Evolutionary conservation across 1,140 invertebrate species (phyloP), one percentile per base, ranked within the genome.

Genomic region (Micrasema longulum): DNA sequence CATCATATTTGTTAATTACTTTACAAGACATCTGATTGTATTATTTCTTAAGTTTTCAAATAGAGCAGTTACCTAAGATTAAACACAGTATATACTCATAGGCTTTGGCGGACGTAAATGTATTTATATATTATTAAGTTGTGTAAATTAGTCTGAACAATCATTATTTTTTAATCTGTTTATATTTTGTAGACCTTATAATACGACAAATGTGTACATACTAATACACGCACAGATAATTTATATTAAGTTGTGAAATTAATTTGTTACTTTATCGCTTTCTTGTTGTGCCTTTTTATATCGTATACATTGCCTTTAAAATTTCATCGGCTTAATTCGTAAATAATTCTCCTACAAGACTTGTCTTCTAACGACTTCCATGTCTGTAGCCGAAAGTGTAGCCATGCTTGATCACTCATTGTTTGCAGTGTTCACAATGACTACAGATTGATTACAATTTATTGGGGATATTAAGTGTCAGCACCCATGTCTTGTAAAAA

Each of bases 61-160:
- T 62, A 62, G 38, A 62, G 57, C 57, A 31, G 36, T 62, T 62
- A 62, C 57, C 57, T 62, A 62, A 62, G 57, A 62, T 62, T 62
- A 43, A 62, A 41, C 16, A 22, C 57, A 62, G n/a, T 38, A 36
- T 60, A 36, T 60, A 60, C 36, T 53, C 26, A 26, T 55, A 31
- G 26, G 35, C 52, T 55, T 53, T 55, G 26, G 23, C 52, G 5
- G n/a, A 35, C 5, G 23, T 23, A 53, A 41, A 45, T 14, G 45
- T n/a, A 65, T 68, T 68, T 35, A 67, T 69, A 60, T 62, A 53
- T 69, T 69, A 45, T n/a, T 31, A 60, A 60, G 23, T 69, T 69
- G 67, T 48, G 36, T 26, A 12, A 62, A 62, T 31, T 6, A 4
- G 7, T 31, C 26, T 4, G 3, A 31, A 2, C 26, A 31, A 36